Evolutionary conservation across 2,797 vertebrate species (phyloP).

Genomic region (Acanthornis magna): DNA sequence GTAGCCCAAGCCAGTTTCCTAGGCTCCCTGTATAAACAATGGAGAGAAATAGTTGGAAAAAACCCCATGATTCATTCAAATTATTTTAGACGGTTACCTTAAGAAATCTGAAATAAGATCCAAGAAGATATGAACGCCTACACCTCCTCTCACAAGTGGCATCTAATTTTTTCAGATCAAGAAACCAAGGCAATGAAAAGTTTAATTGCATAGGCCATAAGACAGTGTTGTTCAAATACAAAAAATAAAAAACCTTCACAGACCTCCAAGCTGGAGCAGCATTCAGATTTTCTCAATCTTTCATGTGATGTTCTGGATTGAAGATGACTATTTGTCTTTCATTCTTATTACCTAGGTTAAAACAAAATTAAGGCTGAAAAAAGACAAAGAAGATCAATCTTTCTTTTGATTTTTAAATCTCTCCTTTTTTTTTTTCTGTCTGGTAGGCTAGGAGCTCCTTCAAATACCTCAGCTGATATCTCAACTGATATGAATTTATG

Average conservation of each 20-base stretch:
- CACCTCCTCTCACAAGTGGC: background rate
- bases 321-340: background rate
- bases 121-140: slow-evolving; percentile 26
- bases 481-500: background rate
- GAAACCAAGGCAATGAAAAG: background rate
- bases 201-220: background rate
- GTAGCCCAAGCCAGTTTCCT: background rate
- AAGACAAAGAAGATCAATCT: background rate
- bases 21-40: slow-evolving; percentile 9
- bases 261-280: background rate
- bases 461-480: background rate
- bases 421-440: background rate
- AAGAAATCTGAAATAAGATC: slow-evolving; percentile 33
- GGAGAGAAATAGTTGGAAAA: background rate
- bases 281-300: background rate
- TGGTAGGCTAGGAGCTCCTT: background rate
- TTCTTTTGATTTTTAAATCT: background rate
- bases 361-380: background rate
- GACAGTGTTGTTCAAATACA: background rate
- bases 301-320: background rate
- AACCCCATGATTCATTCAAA: slow-evolving; percentile 7
- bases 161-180: background rate
- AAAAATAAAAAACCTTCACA: background rate
- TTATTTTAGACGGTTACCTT: slow-evolving; percentile 46
- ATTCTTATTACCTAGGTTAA: background rate